Percentiles rank a stretch among this genome's conserved stretches.
Conservation (phyloP, 2,113 vertebrate species). For the Brachypodius melanocephalos region DNA sequence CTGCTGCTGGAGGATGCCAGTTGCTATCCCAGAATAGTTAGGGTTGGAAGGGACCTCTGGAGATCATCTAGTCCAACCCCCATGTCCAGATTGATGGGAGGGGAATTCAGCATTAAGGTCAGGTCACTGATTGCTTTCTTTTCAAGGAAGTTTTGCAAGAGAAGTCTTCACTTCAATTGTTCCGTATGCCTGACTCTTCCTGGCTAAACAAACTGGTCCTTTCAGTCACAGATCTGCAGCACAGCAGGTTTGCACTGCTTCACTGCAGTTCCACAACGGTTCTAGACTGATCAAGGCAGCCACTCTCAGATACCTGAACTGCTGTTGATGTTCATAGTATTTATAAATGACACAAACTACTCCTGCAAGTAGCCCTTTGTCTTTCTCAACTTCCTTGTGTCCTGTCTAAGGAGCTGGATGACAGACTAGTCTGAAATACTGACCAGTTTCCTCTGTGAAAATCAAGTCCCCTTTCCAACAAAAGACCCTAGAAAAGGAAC, state of each 20-base stretch:
- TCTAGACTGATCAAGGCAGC: neutral
- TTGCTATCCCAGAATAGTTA: neutral
- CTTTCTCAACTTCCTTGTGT: neutral
- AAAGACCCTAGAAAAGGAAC: neutral
- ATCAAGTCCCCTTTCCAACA: neutral
- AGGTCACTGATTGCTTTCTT: neutral
- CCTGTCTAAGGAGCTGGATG: neutral
- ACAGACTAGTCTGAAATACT: neutral
- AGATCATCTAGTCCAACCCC: neutral
- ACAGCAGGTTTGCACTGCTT: neutral
- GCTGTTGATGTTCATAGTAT: neutral
- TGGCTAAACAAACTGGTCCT: neutral
- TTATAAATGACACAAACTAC: constrained; percentile 11
- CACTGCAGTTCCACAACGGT: neutral
- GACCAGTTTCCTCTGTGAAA: neutral
- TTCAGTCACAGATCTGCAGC: neutral
- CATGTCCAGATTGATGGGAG: neutral
- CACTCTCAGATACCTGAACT: neutral
- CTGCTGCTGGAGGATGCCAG: neutral
- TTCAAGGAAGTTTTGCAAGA: neutral
- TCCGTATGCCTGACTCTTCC: neutral
- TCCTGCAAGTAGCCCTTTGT: neutral
- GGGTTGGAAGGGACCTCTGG: neutral
- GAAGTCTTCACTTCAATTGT: neutral
- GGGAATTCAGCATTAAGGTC: neutral